A percentile compares a stretch with the other conserved stretches of the same genome.
Conservation (phyloP, 2,888 invertebrate species). For the Dioctria linearis region DNA sequence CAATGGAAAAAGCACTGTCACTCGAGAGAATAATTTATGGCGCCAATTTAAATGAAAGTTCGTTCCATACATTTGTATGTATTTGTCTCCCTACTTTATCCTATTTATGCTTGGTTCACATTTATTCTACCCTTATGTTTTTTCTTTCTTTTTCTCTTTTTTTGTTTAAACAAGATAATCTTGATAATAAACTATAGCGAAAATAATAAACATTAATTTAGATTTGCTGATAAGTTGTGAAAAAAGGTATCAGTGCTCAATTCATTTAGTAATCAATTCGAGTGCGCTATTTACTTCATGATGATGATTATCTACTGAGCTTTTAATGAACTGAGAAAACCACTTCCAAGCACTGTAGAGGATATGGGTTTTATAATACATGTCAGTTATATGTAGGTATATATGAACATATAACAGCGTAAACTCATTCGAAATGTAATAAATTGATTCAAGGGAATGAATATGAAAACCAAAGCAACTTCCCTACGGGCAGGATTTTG, state of each 20-base stretch:
- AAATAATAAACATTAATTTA: too few relatives aligned
- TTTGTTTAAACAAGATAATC: too few relatives aligned
- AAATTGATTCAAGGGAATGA: conserved; percentile 43
- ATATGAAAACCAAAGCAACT: conserved; percentile 35
- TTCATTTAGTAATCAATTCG: conserved; percentile 15
- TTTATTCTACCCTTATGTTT: conserved; percentile 19
- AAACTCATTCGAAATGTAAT: conserved; percentile 25
- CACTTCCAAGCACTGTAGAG: not conserved
- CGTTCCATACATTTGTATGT: conserved; percentile 1
- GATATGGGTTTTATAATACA: not conserved
- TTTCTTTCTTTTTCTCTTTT: not conserved
- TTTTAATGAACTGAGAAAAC: conserved; percentile 12
- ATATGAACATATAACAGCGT: too few relatives aligned
- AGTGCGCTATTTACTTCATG: conserved; percentile 5
- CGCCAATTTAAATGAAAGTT: conserved; percentile 39
- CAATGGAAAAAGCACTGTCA: conserved; percentile 35
- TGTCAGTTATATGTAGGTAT: not conserved
- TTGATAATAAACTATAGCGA: too few relatives aligned
- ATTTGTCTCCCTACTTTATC: conserved; percentile 23
- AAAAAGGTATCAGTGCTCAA: conserved; percentile 15
- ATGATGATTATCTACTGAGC: conserved; percentile 4
- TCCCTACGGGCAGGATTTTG: conserved; percentile 12
- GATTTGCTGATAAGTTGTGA: not conserved
- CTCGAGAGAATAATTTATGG: conserved; percentile 41
- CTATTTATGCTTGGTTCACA: conserved; percentile 23